phyloP scores from a whole-genome alignment of 2,113 vertebrate genomes.

The Oophaga pumilio region DNA sequence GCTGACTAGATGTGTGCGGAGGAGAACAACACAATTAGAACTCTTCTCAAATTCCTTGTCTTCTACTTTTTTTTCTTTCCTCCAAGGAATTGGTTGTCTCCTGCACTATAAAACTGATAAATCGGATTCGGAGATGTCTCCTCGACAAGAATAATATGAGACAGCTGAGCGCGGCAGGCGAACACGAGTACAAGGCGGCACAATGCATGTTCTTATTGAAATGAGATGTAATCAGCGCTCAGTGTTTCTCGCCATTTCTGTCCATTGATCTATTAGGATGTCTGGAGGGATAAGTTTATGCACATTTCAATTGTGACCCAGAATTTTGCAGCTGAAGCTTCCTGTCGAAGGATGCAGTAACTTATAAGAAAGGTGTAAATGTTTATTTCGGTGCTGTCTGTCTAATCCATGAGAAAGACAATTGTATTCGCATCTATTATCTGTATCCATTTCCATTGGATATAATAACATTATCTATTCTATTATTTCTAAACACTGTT shows the following conservation, averaged over 20 bases:
- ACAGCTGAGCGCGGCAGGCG: slow-evolving; percentile 21
- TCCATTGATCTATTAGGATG: slow-evolving; percentile 6
- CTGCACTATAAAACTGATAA: slow-evolving; percentile 27
- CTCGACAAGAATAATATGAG: slow-evolving; percentile 22
- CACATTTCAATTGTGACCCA: slow-evolving; percentile 15
- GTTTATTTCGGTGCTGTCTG: neutral
- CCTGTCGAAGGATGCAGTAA: neutral
- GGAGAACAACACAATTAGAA: slow-evolving; percentile 36
- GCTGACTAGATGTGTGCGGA: slow-evolving; percentile 13
- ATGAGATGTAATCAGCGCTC: slow-evolving; percentile 32
- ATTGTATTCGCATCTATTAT: neutral
- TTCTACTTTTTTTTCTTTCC: neutral
- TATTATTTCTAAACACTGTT: too few relatives aligned
- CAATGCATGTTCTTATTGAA: slow-evolving; percentile 37
- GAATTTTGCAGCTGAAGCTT: neutral
- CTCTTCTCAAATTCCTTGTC: slow-evolving; percentile 1
- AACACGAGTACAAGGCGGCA: neutral
- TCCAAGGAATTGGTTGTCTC: slow-evolving; percentile 28
- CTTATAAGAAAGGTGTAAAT: neutral
- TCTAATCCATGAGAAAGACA: neutral
- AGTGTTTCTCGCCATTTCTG: slow-evolving; percentile 18
- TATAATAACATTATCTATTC: neutral
- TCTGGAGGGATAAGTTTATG: neutral
- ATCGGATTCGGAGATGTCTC: slow-evolving; percentile 9
- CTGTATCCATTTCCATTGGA: neutral